Base-by-base conservation (phyloP, 2,113 vertebrate genomes). In the Malurus alboscapulatus region DNA sequence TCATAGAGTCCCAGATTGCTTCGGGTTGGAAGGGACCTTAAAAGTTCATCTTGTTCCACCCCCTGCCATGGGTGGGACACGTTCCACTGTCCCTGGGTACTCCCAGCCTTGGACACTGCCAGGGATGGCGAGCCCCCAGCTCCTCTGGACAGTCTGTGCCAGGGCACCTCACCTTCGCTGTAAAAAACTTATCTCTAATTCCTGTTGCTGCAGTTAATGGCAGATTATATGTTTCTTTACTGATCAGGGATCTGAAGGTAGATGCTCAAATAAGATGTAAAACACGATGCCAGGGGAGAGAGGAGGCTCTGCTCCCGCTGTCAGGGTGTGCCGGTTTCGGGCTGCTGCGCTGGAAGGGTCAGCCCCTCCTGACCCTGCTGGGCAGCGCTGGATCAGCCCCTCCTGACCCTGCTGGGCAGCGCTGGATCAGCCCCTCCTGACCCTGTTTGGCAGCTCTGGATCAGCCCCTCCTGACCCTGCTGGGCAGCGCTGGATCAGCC, bases 251-350 rank as follows among this genome's bases (percentile, higher is more conserved):
- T 32, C 21, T 44, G 34, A 66, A 15, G 2, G 20, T 1, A 19
- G 45, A 10, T 14, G 36, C 40, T 58, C 9, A 21, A 27, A 11
- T 7, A 8, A 18, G 73, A 24, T 18, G 44, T 22, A 3, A 34
- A 42, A 3, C 1, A 2, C 1, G 15, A 17, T 12, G 25, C 18
- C 13, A 14, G 27, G 7, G 40, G 14, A 20, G 55, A 45, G 61
- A 12, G 27, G 16, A 34, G 42, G 59, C 15, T 38, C 20, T 20
- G 47, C 34, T 21, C 9, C 36, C 14, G 47, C 7, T 1, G 16
- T 3, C 12, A 15, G 62, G 21, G 36, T 15, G 10, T 1, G 2
- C 6, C 0, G 4, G 14, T n/a, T 36, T 9, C 0, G 40, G 74
- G 9, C 1, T 21, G 40, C 61, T 14, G 61, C 9, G 17, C 7